Conservation (phyloP, 1,140 invertebrate genomes). For the Drosophila kohkoa region DNA sequence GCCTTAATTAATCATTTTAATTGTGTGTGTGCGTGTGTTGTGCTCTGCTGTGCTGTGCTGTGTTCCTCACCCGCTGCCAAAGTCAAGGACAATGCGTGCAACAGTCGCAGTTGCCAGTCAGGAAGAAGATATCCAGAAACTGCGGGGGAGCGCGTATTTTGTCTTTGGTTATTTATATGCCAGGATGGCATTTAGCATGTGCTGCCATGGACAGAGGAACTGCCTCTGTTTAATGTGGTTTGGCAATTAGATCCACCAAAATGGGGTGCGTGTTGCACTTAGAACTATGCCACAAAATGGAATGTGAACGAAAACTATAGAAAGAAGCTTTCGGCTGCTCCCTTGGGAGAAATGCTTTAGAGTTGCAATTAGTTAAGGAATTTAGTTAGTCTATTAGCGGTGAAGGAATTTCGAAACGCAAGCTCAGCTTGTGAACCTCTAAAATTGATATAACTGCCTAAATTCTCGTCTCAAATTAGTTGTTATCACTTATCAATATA, state of each 20-base stretch:
- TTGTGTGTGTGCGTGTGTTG: constrained; percentile 45
- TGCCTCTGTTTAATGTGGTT: constrained; percentile 36
- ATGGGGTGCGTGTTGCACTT: constrained; percentile 25
- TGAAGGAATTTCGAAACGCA: neutral
- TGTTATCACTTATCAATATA: neutral
- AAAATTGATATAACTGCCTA: too few species aligned
- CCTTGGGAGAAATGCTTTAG: neutral
- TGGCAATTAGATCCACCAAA: constrained; percentile 12
- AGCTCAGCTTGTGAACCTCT: too few species aligned
- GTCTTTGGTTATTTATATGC: constrained; percentile 66
- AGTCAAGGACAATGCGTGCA: constrained; percentile 47
- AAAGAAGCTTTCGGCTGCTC: neutral
- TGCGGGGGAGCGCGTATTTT: constrained; percentile 37
- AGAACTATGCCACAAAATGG: constrained; percentile 15
- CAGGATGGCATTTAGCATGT: constrained; percentile 61
- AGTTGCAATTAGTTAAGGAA: constrained; percentile 12
- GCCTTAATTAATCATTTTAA: constrained; percentile 80
- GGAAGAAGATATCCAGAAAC: constrained; percentile 12
- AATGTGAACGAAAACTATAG: constrained; percentile 8
- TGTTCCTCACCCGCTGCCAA: neutral
- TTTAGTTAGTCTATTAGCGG: neutral
- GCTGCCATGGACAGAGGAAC: constrained; percentile 23
- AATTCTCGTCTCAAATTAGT: too few species aligned
- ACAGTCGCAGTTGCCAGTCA: constrained; percentile 1
- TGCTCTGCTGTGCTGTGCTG: neutral